Conservation (phyloP, 2,888 invertebrate genomes). For the Megastigmus dorsalis region DNA sequence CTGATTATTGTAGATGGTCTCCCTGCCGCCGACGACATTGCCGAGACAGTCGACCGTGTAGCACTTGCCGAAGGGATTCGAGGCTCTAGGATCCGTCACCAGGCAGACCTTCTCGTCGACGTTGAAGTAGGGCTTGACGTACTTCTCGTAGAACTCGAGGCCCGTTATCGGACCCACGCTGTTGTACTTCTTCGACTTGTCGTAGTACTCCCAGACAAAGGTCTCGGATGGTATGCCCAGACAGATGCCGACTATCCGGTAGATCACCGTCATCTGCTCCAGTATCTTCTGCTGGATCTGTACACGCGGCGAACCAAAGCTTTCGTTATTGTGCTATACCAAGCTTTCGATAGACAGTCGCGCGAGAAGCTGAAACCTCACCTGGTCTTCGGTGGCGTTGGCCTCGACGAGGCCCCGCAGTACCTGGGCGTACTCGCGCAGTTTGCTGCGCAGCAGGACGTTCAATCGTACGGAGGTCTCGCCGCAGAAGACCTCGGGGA, state of each 20-base stretch:
- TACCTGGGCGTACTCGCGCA: conserved; percentile 87
- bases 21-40: conserved; percentile 88
- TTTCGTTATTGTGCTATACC: too few relatives aligned
- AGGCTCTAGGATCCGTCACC: conserved; percentile 88
- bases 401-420: conserved; percentile 80
- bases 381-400: conserved; percentile 79
- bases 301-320: too few relatives aligned
- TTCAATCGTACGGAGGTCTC: conserved; percentile 86
- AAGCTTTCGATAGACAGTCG: too few relatives aligned
- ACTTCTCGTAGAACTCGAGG: conserved; percentile 85
- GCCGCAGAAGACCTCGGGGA: conserved; percentile 88
- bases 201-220: conserved; percentile 90
- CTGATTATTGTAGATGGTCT: conserved; percentile 91
- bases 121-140: conserved; percentile 86
- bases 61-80: conserved; percentile 85
- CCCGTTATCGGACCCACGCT: conserved; percentile 86
- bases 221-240: conserved; percentile 87
- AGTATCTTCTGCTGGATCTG: conserved; percentile 76
- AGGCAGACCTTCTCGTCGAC: conserved; percentile 91
- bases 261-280: conserved; percentile 85
- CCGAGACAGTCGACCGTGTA: conserved; percentile 92
- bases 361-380: too few relatives aligned
- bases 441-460: conserved; percentile 87
- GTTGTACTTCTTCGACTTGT: conserved; percentile 85
- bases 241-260: conserved; percentile 88